These are phyloP conservation scores for Pterocles gutturalis DNA, from an alignment of 2,113 vertebrate genomes.

Conservation along the genomic window DNA sequence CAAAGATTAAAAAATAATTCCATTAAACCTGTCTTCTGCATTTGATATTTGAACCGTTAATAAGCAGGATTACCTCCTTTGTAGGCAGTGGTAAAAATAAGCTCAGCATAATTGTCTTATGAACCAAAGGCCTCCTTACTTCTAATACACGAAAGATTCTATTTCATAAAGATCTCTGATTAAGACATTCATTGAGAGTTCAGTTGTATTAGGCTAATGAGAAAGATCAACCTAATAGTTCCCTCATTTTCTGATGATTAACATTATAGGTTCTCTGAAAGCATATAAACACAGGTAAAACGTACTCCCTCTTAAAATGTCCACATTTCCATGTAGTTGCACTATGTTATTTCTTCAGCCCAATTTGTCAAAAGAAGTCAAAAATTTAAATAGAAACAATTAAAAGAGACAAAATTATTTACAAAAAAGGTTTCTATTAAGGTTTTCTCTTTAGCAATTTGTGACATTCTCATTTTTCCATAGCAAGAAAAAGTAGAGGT, in stretches of 20 bases:
- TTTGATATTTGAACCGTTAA: conserved; percentile 52
- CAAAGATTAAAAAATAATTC: conserved; percentile 63
- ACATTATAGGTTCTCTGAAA: not conserved
- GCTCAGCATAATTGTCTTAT: conserved; percentile 36
- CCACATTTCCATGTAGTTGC: not conserved
- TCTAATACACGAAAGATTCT: conserved; percentile 34
- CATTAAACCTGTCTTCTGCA: conserved; percentile 50
- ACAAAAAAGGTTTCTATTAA: conserved; percentile 7
- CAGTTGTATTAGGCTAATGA: not conserved
- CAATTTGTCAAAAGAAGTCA: conserved; percentile 22
- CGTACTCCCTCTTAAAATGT: not conserved
- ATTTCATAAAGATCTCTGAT: conserved; percentile 43
- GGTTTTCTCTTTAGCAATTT: not conserved
- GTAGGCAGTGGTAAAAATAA: conserved; percentile 7
- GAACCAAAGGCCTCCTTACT: conserved; percentile 22
- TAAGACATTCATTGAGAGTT: conserved; percentile 27
- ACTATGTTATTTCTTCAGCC: conserved; percentile 40
- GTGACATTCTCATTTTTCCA: not conserved
- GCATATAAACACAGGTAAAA: not conserved
- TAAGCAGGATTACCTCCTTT: conserved; percentile 57
- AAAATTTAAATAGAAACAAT: conserved; percentile 60
- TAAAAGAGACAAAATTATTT: conserved; percentile 49
- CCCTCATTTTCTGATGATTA: not conserved
- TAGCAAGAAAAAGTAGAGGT: not conserved
- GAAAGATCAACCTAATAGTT: not conserved